phyloP scores from a whole-genome alignment of 1,140 invertebrate species.

The Danaus plexippus region DNA sequence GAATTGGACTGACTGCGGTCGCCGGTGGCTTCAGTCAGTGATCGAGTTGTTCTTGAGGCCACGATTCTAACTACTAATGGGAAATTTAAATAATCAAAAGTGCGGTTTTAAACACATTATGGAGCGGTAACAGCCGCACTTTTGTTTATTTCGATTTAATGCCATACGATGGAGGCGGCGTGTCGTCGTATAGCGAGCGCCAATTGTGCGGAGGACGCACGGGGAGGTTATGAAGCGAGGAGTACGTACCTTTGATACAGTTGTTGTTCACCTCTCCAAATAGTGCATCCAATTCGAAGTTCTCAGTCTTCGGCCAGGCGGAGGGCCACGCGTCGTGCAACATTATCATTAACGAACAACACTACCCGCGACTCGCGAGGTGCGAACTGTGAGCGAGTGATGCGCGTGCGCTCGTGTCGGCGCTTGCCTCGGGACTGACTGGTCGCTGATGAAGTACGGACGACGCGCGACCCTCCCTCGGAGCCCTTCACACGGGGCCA shows the following conservation, averaged over 20 bases:
- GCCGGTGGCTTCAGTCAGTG: too few species aligned
- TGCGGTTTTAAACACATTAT: not conserved
- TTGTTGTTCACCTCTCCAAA: constrained; percentile 59
- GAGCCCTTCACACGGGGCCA: not conserved
- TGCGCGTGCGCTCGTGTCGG: constrained; percentile 24
- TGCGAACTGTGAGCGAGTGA: constrained; percentile 2
- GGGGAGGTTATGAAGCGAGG: too few species aligned
- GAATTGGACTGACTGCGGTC: too few species aligned
- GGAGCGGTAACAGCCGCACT: not conserved
- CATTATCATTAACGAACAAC: constrained; percentile 25
- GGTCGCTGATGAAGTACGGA: constrained; percentile 4
- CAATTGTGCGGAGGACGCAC: too few species aligned
- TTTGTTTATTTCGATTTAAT: not conserved
- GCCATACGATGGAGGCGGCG: too few species aligned
- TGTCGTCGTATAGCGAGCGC: too few species aligned
- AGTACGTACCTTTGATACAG: constrained; percentile 40
- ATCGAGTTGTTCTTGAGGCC: too few species aligned
- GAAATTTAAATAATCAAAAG: too few species aligned
- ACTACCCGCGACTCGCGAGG: constrained; percentile 4
- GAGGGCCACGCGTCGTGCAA: constrained; percentile 50
- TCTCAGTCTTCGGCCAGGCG: constrained; percentile 32
- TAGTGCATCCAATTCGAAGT: constrained; percentile 47
- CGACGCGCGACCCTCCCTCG: constrained; percentile 6
- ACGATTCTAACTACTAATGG: too few species aligned
- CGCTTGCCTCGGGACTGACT: constrained; percentile 26